phyloP scores from a whole-genome alignment of 2,797 vertebrate genomes.

The Rallus crepitans region DNA sequence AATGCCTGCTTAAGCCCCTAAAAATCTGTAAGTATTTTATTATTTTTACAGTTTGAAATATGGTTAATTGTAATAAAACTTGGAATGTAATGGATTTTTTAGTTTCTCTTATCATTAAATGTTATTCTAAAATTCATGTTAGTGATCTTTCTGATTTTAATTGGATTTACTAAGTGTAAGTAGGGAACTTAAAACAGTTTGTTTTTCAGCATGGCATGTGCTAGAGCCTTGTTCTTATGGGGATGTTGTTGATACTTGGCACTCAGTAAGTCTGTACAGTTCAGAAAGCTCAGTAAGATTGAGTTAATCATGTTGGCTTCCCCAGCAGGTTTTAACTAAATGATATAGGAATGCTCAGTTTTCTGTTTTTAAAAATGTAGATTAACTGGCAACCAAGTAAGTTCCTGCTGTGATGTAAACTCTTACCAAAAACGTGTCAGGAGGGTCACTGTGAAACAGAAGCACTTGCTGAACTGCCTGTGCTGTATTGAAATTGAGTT shows the following conservation, averaged over 20 bases:
- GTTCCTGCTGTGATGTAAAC: neutral
- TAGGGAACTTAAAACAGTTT: neutral
- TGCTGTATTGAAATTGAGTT: neutral
- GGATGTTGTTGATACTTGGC: neutral
- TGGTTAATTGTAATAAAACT: neutral
- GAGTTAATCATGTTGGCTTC: neutral
- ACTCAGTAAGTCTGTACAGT: neutral
- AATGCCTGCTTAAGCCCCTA: slow-evolving; percentile 81
- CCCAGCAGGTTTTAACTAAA: neutral
- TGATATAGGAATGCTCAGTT: neutral
- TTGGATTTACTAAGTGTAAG: neutral
- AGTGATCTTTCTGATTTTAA: neutral
- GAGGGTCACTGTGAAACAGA: neutral
- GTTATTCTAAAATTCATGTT: neutral
- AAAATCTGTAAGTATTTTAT: slow-evolving; percentile 79
- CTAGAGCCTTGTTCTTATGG: neutral
- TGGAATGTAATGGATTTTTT: neutral
- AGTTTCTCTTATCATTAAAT: neutral
- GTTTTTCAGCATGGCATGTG: neutral
- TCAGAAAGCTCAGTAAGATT: neutral
- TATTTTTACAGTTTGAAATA: neutral
- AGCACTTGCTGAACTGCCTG: neutral
- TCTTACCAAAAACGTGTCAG: neutral
- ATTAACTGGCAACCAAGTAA: neutral
- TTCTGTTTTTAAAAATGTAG: neutral